These are phyloP conservation scores for Drosophila bunnanda DNA, from an alignment of 2,888 invertebrate genomes.

Conservation along the genomic window DNA sequence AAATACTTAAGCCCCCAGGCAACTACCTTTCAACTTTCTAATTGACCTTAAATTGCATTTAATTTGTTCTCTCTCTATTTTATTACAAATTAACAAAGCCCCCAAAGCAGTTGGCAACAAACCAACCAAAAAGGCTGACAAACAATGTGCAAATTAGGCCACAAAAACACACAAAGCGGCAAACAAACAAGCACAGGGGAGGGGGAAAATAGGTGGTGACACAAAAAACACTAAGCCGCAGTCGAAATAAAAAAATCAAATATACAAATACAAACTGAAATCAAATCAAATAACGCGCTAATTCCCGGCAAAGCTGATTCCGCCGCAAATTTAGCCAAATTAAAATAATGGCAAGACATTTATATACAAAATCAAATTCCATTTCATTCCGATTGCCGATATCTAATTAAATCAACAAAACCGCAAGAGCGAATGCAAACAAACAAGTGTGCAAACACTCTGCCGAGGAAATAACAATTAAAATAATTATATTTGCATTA, in stretches of 20 bases:
- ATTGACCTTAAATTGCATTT: conserved; percentile 11
- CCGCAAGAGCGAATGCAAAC: conserved; percentile 49
- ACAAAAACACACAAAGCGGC: conserved; percentile 16
- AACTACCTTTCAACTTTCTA: background rate
- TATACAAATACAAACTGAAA: conserved; percentile 10
- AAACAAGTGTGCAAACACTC: conserved; percentile 20
- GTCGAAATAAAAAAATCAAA: conserved; percentile 21
- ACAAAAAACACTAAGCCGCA: conserved; percentile 17
- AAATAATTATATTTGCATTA: conserved; percentile 40
- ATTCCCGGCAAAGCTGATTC: conserved; percentile 66
- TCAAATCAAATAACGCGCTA: conserved; percentile 60
- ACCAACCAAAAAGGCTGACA: conserved; percentile 39
- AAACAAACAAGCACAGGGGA: background rate
- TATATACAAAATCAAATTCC: conserved; percentile 52
- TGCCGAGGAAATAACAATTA: conserved; percentile 58
- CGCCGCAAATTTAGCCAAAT: conserved; percentile 65
- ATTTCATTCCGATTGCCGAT: conserved; percentile 65
- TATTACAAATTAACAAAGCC: conserved; percentile 40
- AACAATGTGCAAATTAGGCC: conserved; percentile 44
- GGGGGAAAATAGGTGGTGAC: conserved; percentile 4
- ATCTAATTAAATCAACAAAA: conserved; percentile 71
- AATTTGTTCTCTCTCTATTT: conserved; percentile 27
- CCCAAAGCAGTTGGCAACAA: conserved; percentile 28
- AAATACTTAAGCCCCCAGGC: too few relatives aligned
- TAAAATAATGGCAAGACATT: conserved; percentile 67